Percentiles rank a stretch among this genome's conserved stretches.
Conservation (phyloP, 2,113 vertebrate genomes). For the Calyptomena viridis region DNA sequence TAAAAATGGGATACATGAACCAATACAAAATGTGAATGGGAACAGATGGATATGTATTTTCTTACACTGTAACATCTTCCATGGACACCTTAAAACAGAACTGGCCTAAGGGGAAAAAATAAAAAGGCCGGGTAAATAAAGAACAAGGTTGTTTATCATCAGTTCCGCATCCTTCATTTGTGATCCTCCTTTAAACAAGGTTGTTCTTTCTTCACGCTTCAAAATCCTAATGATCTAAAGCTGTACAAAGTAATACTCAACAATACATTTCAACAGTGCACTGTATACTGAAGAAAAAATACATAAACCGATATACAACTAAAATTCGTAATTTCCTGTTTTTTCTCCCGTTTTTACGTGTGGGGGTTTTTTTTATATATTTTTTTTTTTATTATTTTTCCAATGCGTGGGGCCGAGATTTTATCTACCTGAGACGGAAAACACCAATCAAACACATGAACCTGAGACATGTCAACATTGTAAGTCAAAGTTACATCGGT, state of each 20-base stretch:
- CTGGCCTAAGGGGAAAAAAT: constrained; percentile 76
- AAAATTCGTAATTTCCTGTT: constrained; percentile 74
- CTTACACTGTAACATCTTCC: constrained; percentile 79
- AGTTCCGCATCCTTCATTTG: constrained; percentile 66
- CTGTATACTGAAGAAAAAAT: constrained; percentile 82
- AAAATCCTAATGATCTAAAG: constrained; percentile 75
- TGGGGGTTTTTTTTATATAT: too few species aligned
- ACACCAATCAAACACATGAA: constrained; percentile 85
- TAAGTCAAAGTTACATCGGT: constrained; percentile 82
- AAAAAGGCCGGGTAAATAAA: constrained; percentile 74
- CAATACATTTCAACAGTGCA: constrained; percentile 87
- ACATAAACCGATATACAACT: constrained; percentile 83
- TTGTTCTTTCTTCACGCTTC: constrained; percentile 82
- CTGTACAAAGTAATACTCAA: constrained; percentile 89
- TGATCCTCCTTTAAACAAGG: constrained; percentile 73
- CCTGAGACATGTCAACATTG: constrained; percentile 85
- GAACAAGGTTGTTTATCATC: constrained; percentile 82
- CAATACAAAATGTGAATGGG: constrained; percentile 84
- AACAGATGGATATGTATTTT: constrained; percentile 78
- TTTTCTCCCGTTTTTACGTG: constrained; percentile 34
- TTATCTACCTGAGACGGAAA: constrained; percentile 88
- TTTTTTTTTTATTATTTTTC: background rate
- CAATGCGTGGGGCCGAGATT: constrained; percentile 81
- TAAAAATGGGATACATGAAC: constrained; percentile 87
- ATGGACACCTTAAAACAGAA: constrained; percentile 82